These are phyloP conservation scores for Hypocryptadius cinnamomeus DNA, from an alignment of 2,113 vertebrate genomes.

Conservation along the genomic window DNA sequence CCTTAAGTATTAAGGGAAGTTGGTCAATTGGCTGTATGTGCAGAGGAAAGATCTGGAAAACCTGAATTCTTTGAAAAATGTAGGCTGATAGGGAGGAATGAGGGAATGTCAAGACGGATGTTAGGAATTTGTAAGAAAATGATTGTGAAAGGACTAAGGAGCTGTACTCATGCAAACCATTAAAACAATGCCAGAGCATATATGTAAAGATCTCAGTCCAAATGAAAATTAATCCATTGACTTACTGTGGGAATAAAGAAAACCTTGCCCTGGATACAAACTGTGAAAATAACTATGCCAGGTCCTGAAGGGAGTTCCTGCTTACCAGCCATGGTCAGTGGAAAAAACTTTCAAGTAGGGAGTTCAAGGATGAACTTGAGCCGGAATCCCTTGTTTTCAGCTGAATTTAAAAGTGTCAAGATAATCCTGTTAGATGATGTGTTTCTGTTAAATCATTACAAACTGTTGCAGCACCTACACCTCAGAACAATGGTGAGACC, in stretches of 20 bases:
- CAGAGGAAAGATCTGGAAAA: not conserved
- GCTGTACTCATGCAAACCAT: not conserved
- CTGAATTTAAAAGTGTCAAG: not conserved
- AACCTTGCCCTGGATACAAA: not conserved
- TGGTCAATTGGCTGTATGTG: not conserved
- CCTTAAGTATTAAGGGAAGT: not conserved
- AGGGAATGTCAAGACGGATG: not conserved
- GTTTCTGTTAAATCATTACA: not conserved
- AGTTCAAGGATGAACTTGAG: not conserved
- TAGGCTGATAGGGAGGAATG: not conserved
- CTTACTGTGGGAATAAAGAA: not conserved
- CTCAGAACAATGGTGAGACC: not conserved
- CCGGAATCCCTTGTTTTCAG: not conserved
- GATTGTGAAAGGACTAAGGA: not conserved
- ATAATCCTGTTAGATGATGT: not conserved
- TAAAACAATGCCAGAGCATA: not conserved
- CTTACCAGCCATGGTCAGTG: not conserved
- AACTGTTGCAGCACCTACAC: not conserved
- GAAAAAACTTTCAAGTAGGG: not conserved
- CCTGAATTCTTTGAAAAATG: not conserved
- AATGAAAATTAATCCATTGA: not conserved
- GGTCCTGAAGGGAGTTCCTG: not conserved
- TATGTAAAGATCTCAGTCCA: not conserved
- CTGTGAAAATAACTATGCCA: not conserved
- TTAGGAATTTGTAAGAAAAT: not conserved